phyloP scores from a whole-genome alignment of 2,797 vertebrate genomes.

The Chrysocyon brachyurus region DNA sequence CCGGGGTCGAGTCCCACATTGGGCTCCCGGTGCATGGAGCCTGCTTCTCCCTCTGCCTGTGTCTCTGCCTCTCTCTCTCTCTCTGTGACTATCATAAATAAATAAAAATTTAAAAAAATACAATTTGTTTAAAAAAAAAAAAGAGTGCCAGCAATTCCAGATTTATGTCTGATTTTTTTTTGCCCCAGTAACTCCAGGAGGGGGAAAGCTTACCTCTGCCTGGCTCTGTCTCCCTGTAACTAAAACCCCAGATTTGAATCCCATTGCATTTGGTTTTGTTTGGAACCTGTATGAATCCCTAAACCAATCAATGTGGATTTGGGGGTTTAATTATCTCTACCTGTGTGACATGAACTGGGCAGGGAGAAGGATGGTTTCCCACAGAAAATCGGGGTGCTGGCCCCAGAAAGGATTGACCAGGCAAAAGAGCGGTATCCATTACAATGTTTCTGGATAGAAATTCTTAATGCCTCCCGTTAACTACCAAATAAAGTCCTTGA shows the following conservation, averaged over 20 bases:
- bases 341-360: neutral
- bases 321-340: neutral
- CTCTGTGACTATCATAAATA: too few relatives aligned
- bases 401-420: neutral
- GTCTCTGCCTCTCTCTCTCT: too few relatives aligned
- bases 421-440: neutral
- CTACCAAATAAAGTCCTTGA: neutral
- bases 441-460: neutral
- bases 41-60: too few relatives aligned
- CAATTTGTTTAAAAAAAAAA: too few relatives aligned
- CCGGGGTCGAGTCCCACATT: too few relatives aligned
- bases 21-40: too few relatives aligned
- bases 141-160: neutral
- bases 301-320: neutral
- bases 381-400: neutral
- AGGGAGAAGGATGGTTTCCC: neutral
- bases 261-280: neutral
- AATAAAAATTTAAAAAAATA: too few relatives aligned
- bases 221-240: neutral
- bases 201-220: neutral
- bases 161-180: neutral
- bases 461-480: neutral
- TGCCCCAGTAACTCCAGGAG: neutral
- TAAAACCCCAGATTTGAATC: neutral
- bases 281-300: neutral